Base-by-base conservation (phyloP, 2,888 invertebrate genomes). In the Leptarthrus brevirostris region DNA sequence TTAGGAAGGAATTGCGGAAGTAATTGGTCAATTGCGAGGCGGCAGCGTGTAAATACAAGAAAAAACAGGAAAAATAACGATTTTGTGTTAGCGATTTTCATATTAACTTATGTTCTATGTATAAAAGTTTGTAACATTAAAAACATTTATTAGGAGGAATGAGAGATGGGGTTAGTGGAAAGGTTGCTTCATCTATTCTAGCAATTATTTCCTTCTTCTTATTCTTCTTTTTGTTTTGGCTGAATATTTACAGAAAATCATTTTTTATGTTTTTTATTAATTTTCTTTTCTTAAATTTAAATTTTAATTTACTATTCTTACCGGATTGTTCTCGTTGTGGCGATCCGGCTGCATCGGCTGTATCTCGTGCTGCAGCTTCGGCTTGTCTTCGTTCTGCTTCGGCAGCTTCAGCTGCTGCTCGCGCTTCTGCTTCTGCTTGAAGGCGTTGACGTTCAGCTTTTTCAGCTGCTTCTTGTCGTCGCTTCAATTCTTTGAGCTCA, bases 401-500 rank as follows among this genome's bases (percentile, higher is more conserved):
- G 71, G 85, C 86, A 49, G 89, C 87, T 80, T 90, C 90, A 2
- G 86, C 84, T 5, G 86, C 87, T 75, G 86, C 86, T 78, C 86
- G 83, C 54, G 86, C 86, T 76, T 87, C 87, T 77, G 86, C 83
- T 77, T 86, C 85, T 77, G 86, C 86, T 74, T 89, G 89, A 78
- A 89, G 87, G 77, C 90, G 88, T 79, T 91, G 90, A 76, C 92
- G 89, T 83, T 93, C 93, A 0, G 93, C 93, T 79, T 93, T 92
- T 81, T 94, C 93, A 34, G 93, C 93, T 77, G 93, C 91, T 82
- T 95, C 94, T 84, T 94, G 92, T 77, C 93, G 90, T 81, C 94
- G 90, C 87, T 95, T 94, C 87, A 95, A 90, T 87, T 98, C 97
- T 87, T 96, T 95, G 87, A 98, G 90, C 89, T 98, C 98, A 88